phyloP scores from a whole-genome alignment of 2,113 vertebrate genomes.

The Eulacestoma nigropectus region DNA sequence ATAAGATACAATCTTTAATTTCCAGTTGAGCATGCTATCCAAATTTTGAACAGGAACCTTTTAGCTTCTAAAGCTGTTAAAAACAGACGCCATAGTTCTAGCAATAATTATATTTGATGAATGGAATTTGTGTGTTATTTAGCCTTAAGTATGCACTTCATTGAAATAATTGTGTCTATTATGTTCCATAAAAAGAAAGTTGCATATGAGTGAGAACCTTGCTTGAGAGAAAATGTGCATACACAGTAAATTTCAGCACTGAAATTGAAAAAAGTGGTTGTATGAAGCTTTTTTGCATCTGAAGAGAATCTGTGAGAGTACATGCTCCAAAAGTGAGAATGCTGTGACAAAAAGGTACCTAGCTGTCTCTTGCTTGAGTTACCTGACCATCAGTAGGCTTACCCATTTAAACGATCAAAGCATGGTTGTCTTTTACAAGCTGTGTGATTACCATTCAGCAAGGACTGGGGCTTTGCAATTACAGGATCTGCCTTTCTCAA shows the following conservation, averaged over 20 bases:
- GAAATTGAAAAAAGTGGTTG: constrained; percentile 2
- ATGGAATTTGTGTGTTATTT: constrained; percentile 42
- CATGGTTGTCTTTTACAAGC: not conserved
- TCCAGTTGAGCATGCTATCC: not conserved
- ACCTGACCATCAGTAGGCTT: not conserved
- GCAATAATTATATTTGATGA: constrained; percentile 53
- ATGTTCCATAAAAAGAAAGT: constrained; percentile 51
- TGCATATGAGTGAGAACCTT: constrained; percentile 24
- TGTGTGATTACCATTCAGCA: not conserved
- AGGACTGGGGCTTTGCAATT: not conserved
- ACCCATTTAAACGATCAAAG: not conserved
- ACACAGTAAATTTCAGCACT: constrained; percentile 2
- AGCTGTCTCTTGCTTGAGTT: not conserved
- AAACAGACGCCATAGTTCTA: not conserved
- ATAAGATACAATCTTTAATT: not conserved
- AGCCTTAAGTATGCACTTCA: constrained; percentile 45
- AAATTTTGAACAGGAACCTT: constrained; percentile 13
- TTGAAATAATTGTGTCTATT: constrained; percentile 51
- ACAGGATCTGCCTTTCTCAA: not conserved
- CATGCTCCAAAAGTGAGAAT: not conserved
- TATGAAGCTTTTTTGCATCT: constrained; percentile 23
- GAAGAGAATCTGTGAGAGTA: not conserved
- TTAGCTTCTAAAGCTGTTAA: constrained; percentile 41
- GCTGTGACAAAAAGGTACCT: not conserved
- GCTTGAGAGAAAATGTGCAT: constrained; percentile 23